Evolutionary conservation across 2,888 invertebrate genomes (phyloP).

Genomic region (Argynnis bischoffii): DNA sequence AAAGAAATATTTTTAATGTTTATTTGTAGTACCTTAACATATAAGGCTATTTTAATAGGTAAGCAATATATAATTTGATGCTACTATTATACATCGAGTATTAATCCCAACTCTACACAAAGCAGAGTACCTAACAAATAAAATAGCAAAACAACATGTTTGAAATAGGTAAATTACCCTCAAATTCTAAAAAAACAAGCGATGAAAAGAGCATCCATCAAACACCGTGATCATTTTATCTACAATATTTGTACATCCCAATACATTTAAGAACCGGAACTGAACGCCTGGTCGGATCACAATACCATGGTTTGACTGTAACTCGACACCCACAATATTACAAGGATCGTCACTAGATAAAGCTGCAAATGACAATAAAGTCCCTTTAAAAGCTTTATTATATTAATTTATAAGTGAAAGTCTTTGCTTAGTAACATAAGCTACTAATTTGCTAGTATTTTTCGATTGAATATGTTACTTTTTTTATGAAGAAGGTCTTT

Average conservation of each 20-base stretch:
- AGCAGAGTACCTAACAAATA: too few species aligned
- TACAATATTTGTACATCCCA: constrained; percentile 35
- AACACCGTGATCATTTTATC: constrained; percentile 21
- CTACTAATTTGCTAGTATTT: too few species aligned
- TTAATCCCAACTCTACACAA: too few species aligned
- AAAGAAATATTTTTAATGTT: too few species aligned
- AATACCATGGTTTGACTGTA: constrained; percentile 70
- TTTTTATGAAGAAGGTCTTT: too few species aligned
- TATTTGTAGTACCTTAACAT: too few species aligned
- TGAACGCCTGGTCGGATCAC: constrained; percentile 56
- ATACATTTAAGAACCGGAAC: constrained; percentile 59
- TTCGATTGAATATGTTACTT: too few species aligned
- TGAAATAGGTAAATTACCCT: neutral
- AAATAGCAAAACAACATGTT: neutral
- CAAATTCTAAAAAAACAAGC: neutral
- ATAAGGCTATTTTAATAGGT: too few species aligned
- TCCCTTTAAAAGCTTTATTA: constrained; percentile 3
- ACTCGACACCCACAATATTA: constrained; percentile 60
- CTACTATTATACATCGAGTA: too few species aligned
- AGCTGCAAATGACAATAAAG: neutral
- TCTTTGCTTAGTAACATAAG: too few species aligned
- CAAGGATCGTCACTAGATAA: constrained; percentile 14
- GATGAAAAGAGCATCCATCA: constrained; percentile 24
- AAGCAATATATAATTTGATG: too few species aligned
- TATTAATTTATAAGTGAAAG: neutral